Evolutionary conservation across 1,140 invertebrate species (phyloP), one percentile per base, ranked within the genome.

Genomic region (Drosophila arawakana): DNA sequence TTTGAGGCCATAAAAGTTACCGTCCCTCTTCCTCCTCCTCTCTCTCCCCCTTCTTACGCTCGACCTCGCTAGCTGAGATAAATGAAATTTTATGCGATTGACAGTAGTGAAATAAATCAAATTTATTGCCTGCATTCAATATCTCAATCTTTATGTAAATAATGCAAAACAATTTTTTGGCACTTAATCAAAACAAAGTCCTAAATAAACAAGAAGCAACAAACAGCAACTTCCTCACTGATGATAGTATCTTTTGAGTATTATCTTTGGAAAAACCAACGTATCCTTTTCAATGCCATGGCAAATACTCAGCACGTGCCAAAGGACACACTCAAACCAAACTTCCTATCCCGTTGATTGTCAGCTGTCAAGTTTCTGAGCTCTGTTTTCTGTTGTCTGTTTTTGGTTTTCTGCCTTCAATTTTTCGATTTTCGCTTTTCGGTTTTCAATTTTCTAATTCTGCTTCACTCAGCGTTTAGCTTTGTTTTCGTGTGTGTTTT

Each of bases 171-270:
- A 80, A 83, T 82, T 88, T 30, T 78, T 74, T 80, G 70, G 46
- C 83, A 86, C 84, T 83, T 78, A 80, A 80, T 88, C 83, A 88
- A 80, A 88, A 83, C 69, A 79, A 71, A 82, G 73, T 73, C 84
- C 84, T 89, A 88, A 86, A 52, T 46, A 88, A 89, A 86, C 84
- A 86, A 18, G 34, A 61, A 46, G 25, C 52, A 57, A 7, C 15
- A 50, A 7, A 50, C 46, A 44, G 34, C 60, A 35, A 39, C 39
- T 54, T 39, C 30, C 37, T 11, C 15, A 39, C 39, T 54, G 50
- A 46, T 65, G 62, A 30, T 15, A 63, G 46, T 61, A 68, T 76
- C 41, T 57, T 18, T 35, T 71, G 77, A 62, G 58, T 30, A 9
- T 47, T 58, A 55, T 58, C 54, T 49, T 2, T 21, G 13, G 46